Conservation (phyloP, 2,797 vertebrate genomes). For the Pteronotus mesoamericanus region DNA sequence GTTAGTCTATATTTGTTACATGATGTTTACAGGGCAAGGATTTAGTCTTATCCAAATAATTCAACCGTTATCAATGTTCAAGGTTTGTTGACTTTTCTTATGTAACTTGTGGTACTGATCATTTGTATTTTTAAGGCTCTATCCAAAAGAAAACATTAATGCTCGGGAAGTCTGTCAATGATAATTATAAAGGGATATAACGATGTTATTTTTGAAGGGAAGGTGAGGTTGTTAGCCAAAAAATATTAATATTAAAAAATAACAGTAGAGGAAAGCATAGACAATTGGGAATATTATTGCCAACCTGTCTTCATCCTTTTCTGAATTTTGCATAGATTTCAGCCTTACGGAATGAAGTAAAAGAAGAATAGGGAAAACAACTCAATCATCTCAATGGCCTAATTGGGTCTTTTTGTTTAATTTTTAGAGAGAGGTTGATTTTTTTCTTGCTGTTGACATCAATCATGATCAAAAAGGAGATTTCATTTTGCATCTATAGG, state of each 20-base stretch:
- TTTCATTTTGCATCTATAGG: background rate
- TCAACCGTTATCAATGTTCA: background rate
- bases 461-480: background rate
- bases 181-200: slow-evolving; percentile 8
- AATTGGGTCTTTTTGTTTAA: background rate
- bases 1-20: background rate
- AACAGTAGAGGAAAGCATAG: background rate
- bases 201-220: background rate
- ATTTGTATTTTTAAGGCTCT: slow-evolving; percentile 28
- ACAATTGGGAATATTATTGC: background rate
- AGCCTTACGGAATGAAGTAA: background rate
- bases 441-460: background rate
- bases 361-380: background rate
- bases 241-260: background rate
- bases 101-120: background rate
- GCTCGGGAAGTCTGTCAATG: background rate
- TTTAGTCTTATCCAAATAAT: background rate
- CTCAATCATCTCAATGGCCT: background rate
- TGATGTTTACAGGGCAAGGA: background rate
- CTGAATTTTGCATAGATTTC: slow-evolving; percentile 4
- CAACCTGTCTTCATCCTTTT: background rate
- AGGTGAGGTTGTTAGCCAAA: background rate
- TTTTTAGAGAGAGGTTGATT: background rate
- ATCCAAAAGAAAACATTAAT: slow-evolving; percentile 22
- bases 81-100: background rate